A percentile compares a stretch with the other conserved stretches of the same genome.
Evolutionary conservation across 2,888 invertebrate genomes (phyloP).

Genomic region (Erebia ligea): DNA sequence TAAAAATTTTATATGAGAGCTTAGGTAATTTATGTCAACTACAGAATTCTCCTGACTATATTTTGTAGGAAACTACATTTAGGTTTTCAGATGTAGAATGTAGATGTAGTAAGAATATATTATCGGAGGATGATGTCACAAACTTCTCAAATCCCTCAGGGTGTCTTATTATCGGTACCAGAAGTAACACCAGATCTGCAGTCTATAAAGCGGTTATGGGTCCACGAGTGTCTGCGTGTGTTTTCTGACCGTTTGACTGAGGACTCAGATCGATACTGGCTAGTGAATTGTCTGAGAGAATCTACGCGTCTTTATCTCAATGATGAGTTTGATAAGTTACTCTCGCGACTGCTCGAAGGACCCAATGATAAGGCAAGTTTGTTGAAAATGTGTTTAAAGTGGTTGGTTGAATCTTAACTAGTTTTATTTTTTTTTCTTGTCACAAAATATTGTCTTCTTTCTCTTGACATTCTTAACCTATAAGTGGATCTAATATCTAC

Average conservation of each 20-base stretch:
- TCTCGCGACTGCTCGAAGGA: slow-evolving; percentile 82
- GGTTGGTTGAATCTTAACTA: background rate
- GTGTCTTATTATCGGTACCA: slow-evolving; percentile 95
- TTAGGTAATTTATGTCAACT: background rate
- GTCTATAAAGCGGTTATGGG: slow-evolving; percentile 96
- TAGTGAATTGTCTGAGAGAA: slow-evolving; percentile 87
- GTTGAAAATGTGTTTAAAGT: background rate
- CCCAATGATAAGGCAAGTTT: slow-evolving; percentile 54
- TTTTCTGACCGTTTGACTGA: slow-evolving; percentile 96
- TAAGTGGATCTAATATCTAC: too few species aligned
- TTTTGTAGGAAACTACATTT: background rate
- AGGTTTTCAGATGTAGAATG: background rate
- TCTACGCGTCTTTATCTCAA: slow-evolving; percentile 85
- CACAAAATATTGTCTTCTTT: too few species aligned
- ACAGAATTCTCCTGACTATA: background rate
- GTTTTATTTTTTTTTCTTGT: too few species aligned
- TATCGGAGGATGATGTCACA: too few species aligned
- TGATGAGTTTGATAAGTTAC: slow-evolving; percentile 87
- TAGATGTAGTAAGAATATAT: background rate
- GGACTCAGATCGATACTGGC: slow-evolving; percentile 91
- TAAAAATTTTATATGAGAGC: too few species aligned
- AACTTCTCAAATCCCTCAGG: slow-evolving; percentile 75
- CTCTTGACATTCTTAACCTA: too few species aligned
- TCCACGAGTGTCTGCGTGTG: slow-evolving; percentile 96
- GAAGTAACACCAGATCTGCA: slow-evolving; percentile 94